Conservation (phyloP, 2,888 invertebrate genomes). For the Campopleginae sp. region DNA sequence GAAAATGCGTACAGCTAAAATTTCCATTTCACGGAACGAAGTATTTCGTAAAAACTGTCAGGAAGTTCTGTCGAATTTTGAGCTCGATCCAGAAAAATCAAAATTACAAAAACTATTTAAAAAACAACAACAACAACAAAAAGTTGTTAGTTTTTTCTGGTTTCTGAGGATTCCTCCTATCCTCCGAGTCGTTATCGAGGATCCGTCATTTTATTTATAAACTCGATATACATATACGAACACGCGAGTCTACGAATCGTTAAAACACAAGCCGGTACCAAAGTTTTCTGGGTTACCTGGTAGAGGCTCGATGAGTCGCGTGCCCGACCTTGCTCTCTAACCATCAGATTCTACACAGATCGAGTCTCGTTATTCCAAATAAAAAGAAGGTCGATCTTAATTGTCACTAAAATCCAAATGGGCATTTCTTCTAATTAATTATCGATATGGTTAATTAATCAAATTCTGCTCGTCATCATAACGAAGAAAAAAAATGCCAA, state of each 20-base stretch:
- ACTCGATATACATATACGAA: conserved; percentile 26
- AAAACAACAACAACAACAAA: neutral
- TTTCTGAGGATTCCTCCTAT: neutral
- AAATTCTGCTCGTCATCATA: neutral
- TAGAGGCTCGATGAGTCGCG: conserved; percentile 64
- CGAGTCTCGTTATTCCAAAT: conserved; percentile 12
- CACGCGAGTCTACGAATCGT: conserved; percentile 58
- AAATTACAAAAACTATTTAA: neutral
- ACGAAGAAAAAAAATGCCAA: neutral
- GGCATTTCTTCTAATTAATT: neutral
- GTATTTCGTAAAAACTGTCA: neutral
- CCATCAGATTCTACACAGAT: conserved; percentile 41
- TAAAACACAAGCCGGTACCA: conserved; percentile 67
- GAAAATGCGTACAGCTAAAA: too few relatives aligned
- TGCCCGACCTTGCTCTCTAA: conserved; percentile 68
- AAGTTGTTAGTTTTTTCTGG: neutral
- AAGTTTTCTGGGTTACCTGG: conserved; percentile 71
- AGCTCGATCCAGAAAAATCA: neutral
- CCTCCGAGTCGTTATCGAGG: conserved; percentile 47
- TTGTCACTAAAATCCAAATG: neutral
- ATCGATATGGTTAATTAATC: neutral
- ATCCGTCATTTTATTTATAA: conserved; percentile 73
- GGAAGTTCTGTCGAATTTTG: neutral
- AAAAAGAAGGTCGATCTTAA: neutral
- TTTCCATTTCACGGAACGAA: neutral